Percentiles rank a stretch among this genome's conserved stretches.
phyloP scores from a whole-genome alignment of 2,888 invertebrate species.

The Phaonia tiefii region DNA sequence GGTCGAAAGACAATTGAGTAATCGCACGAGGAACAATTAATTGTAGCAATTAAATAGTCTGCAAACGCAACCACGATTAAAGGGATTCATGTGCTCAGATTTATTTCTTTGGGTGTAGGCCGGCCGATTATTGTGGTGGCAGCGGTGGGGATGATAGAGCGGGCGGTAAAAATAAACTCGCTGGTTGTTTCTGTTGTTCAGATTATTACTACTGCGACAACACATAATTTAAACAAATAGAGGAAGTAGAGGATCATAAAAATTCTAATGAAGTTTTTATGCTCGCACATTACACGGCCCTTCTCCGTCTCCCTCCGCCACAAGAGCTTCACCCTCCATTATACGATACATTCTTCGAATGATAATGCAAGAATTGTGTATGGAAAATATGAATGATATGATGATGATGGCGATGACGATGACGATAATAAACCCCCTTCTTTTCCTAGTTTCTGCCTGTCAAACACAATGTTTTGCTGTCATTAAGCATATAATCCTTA shows the following conservation, averaged over 20 bases:
- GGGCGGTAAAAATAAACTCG: slow-evolving; percentile 25
- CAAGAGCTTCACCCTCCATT: neutral
- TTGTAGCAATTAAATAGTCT: slow-evolving; percentile 25
- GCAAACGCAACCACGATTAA: slow-evolving; percentile 13
- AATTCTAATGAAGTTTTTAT: slow-evolving; percentile 66
- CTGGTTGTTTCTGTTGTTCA: slow-evolving; percentile 49
- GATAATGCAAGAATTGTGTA: slow-evolving; percentile 55
- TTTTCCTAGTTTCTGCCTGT: neutral
- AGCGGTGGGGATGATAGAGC: neutral
- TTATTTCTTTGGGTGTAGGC: slow-evolving; percentile 29
- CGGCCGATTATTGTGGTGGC: neutral
- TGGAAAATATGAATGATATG: slow-evolving; percentile 43
- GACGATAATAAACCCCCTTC: slow-evolving; percentile 46
- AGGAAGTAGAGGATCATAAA: slow-evolving; percentile 64
- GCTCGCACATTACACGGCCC: slow-evolving; percentile 39
- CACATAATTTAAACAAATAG: slow-evolving; percentile 64
- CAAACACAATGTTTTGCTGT: slow-evolving; percentile 40
- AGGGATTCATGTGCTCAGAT: slow-evolving; percentile 5
- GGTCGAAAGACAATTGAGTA: slow-evolving; percentile 10
- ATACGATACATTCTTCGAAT: slow-evolving; percentile 12
- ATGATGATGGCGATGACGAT: slow-evolving; percentile 44
- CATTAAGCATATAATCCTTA: slow-evolving; percentile 44
- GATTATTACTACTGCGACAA: slow-evolving; percentile 66
- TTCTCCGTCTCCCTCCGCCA: slow-evolving; percentile 12
- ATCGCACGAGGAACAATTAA: slow-evolving; percentile 28